Evolutionary conservation across 1,140 invertebrate genomes (phyloP), one percentile per base, ranked within the genome.

Genomic region (Pseudomyrmex sp.): DNA sequence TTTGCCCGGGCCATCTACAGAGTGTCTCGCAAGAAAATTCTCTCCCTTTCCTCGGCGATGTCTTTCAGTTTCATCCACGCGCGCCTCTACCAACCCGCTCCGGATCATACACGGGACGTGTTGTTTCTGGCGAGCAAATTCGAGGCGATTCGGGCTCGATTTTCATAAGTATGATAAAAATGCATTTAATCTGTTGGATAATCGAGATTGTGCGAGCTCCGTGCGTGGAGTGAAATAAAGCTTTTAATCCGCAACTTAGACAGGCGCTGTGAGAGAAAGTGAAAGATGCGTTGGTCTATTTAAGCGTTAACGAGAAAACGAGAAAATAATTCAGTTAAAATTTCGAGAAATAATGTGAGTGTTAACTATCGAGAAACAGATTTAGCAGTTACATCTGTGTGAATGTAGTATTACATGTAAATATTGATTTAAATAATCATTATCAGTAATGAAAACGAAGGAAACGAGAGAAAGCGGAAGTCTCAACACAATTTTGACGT

Each of bases 21-120:
- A 88, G 86, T 88, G 82, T 90, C 84, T 84, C 77, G 85, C 77
- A 90, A 83, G 75, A 88, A 90, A 89, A 50, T 82, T 86, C 80
- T 66, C 58, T 75, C 59, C 20, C 18, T 84, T 54, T 61, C 56
- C 62, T n/a, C 15, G n/a, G 59, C 74, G 50, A 1, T 79, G 23
- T 44, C 50, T 48, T 79, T 80, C 59, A 35, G 4, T 23, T 44
- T 44, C 20, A 10, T 13, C 1, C 13, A 13, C 10, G n/a, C 13
- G 5, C 20, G 66, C 59, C 46, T 9, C 2, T 15, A 2, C 13
- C 7, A 18, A 15, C 9, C n/a, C 75, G 50, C 15, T 61, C 54
- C 56, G 9, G 46, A 65, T 63, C 69, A 80, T 23, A 20, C 20
- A 50, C 18, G 18, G 23, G 4, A 66, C 35, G 48, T 85, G 70